Evolutionary conservation across 2,113 vertebrate species (phyloP), one percentile per base, ranked within the genome.

Genomic region (Nicator chloris): DNA sequence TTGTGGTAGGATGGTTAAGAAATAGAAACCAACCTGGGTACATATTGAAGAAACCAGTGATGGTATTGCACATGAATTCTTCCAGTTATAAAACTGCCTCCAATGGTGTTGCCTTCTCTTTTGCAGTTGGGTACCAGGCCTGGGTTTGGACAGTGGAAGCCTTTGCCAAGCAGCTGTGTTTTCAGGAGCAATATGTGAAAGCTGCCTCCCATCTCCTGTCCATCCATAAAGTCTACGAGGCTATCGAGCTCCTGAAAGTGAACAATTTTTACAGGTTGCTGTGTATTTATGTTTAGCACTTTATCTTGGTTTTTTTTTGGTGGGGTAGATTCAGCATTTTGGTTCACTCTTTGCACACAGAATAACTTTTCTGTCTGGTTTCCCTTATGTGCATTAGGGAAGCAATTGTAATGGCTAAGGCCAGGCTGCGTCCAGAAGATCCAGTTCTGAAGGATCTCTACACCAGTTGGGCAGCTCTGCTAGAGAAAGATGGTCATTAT

Each of bases 401-500:
- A 97, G 99, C 99, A 59, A 98, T 99, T 61, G 98, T 98, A 10
- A 96, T 99, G 95, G 99, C 98, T 24, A 99, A 99, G 96, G 98
- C 99, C 79, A 95, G 99, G 79, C 97, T 99, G 80, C 98, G 98
- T 14, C 98, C 98, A 3, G 98, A 99, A 3, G 99, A 99, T 54
- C 98, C 98, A 0, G 66, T 98, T 53, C 96, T 99, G 87, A 98
- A 95, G 89, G 98, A 99, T 42, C 97, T 99, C 8, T 99, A 99
- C 96, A 98, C 96, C 59, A 97, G 93, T 83, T 99, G 99, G 99
- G 99, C 98, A 26, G 94, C 98, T 2, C 28, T 98, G 50, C 97
- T 99, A 50, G 99, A 99, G 94, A 99, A 98, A 54, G 99, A 99
- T 9, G 99, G 99, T 8, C 99, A 99, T 92, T 99, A 99, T 50